phyloP scores from a whole-genome alignment of 2,888 invertebrate genomes.

The Diploptera punctata region DNA sequence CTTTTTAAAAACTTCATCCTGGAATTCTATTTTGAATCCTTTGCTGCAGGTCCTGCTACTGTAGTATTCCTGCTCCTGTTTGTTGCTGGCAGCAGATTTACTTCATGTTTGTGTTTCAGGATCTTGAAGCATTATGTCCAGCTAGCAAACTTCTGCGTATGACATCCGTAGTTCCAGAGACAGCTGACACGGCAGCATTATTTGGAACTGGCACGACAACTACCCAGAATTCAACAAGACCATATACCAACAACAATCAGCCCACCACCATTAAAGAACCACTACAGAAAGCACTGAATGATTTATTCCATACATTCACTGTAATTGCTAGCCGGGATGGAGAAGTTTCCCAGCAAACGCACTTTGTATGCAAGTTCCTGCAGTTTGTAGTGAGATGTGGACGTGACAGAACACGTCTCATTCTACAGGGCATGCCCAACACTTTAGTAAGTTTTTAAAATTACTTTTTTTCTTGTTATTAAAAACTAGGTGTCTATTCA shows the following conservation, averaged over 20 bases:
- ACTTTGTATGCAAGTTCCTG: constrained; percentile 82
- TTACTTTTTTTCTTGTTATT: too few relatives aligned
- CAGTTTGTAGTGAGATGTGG: constrained; percentile 78
- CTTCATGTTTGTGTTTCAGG: constrained; percentile 47
- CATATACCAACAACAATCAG: constrained; percentile 18
- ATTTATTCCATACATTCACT: constrained; percentile 74
- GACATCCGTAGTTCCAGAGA: constrained; percentile 18
- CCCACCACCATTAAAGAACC: constrained; percentile 64
- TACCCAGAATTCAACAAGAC: not conserved
- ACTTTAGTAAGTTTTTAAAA: constrained; percentile 59
- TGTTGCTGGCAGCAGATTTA: too few relatives aligned
- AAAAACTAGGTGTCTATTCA: too few relatives aligned
- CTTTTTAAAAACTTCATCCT: too few relatives aligned
- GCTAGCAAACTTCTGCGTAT: constrained; percentile 50
- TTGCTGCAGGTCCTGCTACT: too few relatives aligned
- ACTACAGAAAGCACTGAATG: constrained; percentile 68
- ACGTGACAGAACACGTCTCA: constrained; percentile 69
- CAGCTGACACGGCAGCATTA: constrained; percentile 27
- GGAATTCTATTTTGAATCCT: too few relatives aligned
- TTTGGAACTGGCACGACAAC: constrained; percentile 32
- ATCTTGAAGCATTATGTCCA: constrained; percentile 48
- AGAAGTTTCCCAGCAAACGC: constrained; percentile 82
- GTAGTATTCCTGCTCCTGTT: too few relatives aligned
- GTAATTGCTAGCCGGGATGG: constrained; percentile 74
- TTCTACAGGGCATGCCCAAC: constrained; percentile 77